Evolutionary conservation across 53 echinoderm and acorn worm genomes (phyloP).

Genomic region (Astropecten irregularis): DNA sequence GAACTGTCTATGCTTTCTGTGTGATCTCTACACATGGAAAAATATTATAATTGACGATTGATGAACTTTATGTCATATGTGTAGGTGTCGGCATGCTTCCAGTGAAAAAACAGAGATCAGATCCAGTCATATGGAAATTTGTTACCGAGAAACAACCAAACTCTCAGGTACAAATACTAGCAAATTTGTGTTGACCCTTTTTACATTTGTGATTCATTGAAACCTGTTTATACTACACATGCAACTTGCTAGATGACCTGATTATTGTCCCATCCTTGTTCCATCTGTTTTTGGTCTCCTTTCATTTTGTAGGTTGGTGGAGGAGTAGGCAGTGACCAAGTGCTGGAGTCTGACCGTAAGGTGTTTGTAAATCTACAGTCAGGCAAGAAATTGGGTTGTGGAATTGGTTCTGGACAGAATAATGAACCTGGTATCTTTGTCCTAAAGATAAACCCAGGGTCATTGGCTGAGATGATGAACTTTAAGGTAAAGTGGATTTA

Average conservation of each 20-base stretch:
- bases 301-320: constrained; percentile 8
- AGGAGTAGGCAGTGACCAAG: not conserved
- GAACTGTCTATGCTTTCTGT: too few species aligned
- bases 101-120: constrained; percentile 40
- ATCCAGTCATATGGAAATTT: constrained; percentile 76
- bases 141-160: constrained; percentile 4
- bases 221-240: not conserved
- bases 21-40: too few species aligned
- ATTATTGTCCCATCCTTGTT: not conserved
- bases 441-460: constrained; percentile 63
- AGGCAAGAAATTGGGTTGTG: constrained; percentile 90
- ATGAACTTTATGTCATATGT: not conserved
- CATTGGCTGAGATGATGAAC: constrained; percentile 79
- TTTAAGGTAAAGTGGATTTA: constrained; percentile 64
- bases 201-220: not conserved
- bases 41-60: too few species aligned
- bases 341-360: constrained; percentile 60
- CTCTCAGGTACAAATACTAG: constrained; percentile 44
- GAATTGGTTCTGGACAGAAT: constrained; percentile 75
- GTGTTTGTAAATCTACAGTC: constrained; percentile 75
- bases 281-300: not conserved
- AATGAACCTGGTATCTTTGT: constrained; percentile 81
- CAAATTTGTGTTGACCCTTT: not conserved
- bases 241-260: not conserved
- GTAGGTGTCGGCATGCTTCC: constrained; percentile 80